A percentile compares a stretch with the other conserved stretches of the same genome.
These are phyloP conservation scores for Scotopteryx bipunctaria DNA, from an alignment of 2,888 invertebrate genomes.

Conservation along the genomic window DNA sequence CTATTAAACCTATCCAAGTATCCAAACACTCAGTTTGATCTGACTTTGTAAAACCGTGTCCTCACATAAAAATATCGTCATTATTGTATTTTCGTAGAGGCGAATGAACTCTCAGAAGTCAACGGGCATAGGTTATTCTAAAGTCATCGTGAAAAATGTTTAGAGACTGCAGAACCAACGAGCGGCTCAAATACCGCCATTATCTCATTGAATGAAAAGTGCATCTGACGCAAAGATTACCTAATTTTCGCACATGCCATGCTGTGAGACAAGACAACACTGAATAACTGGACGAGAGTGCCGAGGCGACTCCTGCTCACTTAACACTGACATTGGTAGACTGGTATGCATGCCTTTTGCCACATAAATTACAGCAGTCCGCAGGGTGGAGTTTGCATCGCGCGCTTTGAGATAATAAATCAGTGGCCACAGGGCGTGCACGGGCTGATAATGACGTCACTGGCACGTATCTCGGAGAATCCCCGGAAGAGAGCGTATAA, in stretches of 20 bases:
- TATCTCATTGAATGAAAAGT: slow-evolving; percentile 41
- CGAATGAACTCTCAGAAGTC: slow-evolving; percentile 39
- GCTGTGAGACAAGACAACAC: slow-evolving; percentile 14
- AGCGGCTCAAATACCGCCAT: slow-evolving; percentile 23
- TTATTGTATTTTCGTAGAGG: slow-evolving; percentile 37
- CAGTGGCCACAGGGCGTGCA: slow-evolving; percentile 65
- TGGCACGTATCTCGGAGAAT: slow-evolving; percentile 80
- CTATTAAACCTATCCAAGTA: too few relatives aligned
- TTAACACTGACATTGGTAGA: slow-evolving; percentile 61
- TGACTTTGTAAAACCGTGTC: slow-evolving; percentile 31
- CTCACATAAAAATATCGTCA: slow-evolving; percentile 37
- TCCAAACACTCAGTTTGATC: slow-evolving; percentile 21
- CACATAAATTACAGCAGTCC: slow-evolving; percentile 64
- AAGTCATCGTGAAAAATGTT: slow-evolving; percentile 40
- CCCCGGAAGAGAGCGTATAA: slow-evolving; percentile 82
- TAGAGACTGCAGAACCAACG: slow-evolving; percentile 25
- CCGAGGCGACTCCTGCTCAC: slow-evolving; percentile 47
- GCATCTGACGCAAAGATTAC: slow-evolving; percentile 41
- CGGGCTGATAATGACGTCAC: slow-evolving; percentile 80
- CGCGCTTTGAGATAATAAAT: slow-evolving; percentile 74
- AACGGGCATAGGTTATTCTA: slow-evolving; percentile 38
- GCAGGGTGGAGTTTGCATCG: slow-evolving; percentile 58
- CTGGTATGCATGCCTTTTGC: slow-evolving; percentile 42
- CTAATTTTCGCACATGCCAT: slow-evolving; percentile 16
- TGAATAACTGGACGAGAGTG: slow-evolving; percentile 30